phyloP scores from a whole-genome alignment of 2,797 vertebrate genomes.

The Botia almorhae region DNA sequence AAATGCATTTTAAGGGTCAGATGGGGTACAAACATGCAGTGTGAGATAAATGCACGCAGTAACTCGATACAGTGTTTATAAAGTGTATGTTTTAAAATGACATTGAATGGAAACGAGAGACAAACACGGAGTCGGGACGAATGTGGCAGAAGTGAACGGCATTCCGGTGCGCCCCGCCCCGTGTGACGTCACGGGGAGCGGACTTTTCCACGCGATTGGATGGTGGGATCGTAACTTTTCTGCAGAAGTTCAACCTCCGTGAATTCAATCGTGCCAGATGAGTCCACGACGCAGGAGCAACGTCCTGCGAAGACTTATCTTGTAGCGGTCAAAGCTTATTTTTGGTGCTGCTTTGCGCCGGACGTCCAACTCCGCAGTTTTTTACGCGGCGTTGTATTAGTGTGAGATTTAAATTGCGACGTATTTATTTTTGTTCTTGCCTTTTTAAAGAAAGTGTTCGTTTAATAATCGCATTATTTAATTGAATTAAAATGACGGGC shows the following conservation, averaged over 20 bases:
- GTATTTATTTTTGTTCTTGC: slow-evolving; percentile 45
- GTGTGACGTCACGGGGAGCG: slow-evolving; percentile 68
- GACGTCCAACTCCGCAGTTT: slow-evolving; percentile 9
- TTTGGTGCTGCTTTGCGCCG: too few relatives aligned
- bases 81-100: not conserved
- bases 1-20: too few relatives aligned
- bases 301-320: slow-evolving; percentile 44
- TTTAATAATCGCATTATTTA: too few relatives aligned
- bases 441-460: too few relatives aligned
- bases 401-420: not conserved
- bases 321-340: slow-evolving; percentile 62
- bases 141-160: not conserved
- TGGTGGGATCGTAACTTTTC: slow-evolving; percentile 64
- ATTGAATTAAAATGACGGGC: slow-evolving; percentile 80
- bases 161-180: slow-evolving; percentile 67
- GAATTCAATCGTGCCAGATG: slow-evolving; percentile 66
- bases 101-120: not conserved
- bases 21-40: too few relatives aligned
- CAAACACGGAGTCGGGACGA: not conserved
- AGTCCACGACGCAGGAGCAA: slow-evolving; percentile 53
- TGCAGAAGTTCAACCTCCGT: slow-evolving; percentile 62
- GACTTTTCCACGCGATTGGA: slow-evolving; percentile 62
- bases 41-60: too few relatives aligned
- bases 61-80: too few relatives aligned
- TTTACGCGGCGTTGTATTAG: not conserved